Base-by-base conservation (phyloP, 30 jellyfish, hydroid and myxozoan genomes). In the Hydractinia symbiolongicarpus region DNA sequence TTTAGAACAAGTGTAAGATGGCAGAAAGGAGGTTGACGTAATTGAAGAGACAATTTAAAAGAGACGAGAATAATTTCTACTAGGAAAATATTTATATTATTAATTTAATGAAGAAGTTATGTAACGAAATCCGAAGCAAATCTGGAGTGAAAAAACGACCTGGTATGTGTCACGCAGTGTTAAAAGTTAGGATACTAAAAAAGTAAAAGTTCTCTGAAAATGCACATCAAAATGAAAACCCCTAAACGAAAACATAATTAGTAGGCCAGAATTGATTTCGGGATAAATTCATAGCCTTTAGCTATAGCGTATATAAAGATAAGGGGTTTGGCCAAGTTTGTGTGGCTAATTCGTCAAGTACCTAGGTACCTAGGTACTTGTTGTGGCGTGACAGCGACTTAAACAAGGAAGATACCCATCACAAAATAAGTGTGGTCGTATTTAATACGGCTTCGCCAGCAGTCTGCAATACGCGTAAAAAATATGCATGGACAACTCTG, bases 231-330 rank as follows among this genome's bases (percentile, higher is more conserved):
- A 83, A 67, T 83, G 86, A 57, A 62, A 67, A 66, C 61, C 81
- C 6, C 64, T 83, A 13, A 83, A 83, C 78, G 86, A 73, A 77
- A n/a, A 4, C 53, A 81, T 83, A 62, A 19, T 83, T 67, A 82
- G 80, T 58, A 86, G 87, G 40, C 91, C 85, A 68, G 72, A 81
- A 54, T 67, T 81, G 86, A 6, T 81, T 81, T 81, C 66, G 86
- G 72, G 52, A 81, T 51, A 50, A 49, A 66, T 58, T 61, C 55
- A 78, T 81, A 5, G 92, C 82, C 50, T 60, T 83, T n/a, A n/a
- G n/a, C n/a, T n/a, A n/a, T 62, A 13, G 66, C 13, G 86, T 75
- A 30, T 81, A 56, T 76, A 61, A 61, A 30, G 83, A 83, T 51
- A 44, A 66, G 53, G 76, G 61, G 88, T 76, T 83, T 73, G 57